These are phyloP conservation scores for Scolanthus callimorphus DNA, from an alignment of 92 coral and sea anemone species.

Conservation along the genomic window DNA sequence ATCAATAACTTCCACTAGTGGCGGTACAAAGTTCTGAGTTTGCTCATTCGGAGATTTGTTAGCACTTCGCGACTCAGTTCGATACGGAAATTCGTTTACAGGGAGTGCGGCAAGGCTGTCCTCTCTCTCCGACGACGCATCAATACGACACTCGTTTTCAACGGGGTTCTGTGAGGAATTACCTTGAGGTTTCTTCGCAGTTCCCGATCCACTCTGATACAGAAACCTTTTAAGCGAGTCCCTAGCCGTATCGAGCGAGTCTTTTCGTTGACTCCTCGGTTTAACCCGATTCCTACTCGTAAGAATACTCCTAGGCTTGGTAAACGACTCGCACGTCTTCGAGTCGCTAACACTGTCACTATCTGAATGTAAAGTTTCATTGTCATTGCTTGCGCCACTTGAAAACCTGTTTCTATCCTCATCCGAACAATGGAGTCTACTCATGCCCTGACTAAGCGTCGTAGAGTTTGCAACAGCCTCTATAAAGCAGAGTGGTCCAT, in stretches of 20 bases:
- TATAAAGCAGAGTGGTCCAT: neutral
- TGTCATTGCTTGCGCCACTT: neutral
- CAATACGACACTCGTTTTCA: neutral
- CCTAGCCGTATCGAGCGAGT: neutral
- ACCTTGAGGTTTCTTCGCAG: neutral
- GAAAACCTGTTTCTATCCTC: neutral
- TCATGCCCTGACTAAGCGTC: neutral
- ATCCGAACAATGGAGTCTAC: neutral
- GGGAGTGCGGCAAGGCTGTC: neutral
- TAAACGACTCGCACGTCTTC: neutral
- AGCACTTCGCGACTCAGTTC: neutral
- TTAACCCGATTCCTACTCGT: neutral
- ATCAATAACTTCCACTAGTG: conserved; percentile 13
- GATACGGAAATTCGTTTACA: neutral
- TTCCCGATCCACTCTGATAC: neutral
- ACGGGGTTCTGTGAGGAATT: neutral
- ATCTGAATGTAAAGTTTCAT: neutral
- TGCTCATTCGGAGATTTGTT: no score
- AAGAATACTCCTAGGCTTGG: neutral
- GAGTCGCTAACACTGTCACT: neutral
- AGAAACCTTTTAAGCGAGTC: neutral
- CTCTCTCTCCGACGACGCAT: neutral
- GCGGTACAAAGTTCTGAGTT: neutral
- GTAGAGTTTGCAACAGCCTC: neutral
- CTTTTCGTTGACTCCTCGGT: neutral